Percentiles rank a stretch among this genome's conserved stretches.
phyloP scores from a whole-genome alignment of 1,140 invertebrate species.

The Solen grandis region DNA sequence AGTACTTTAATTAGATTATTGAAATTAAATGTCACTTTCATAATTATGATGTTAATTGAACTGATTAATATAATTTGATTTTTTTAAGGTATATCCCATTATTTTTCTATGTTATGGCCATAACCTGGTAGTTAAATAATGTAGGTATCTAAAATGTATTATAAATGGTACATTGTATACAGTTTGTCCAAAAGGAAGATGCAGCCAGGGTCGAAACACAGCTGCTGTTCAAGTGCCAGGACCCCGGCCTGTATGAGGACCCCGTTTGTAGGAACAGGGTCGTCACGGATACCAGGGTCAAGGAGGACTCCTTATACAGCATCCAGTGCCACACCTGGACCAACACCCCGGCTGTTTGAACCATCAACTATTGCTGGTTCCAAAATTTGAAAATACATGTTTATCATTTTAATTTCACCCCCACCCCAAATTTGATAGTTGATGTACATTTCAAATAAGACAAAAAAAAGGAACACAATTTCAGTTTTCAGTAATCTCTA shows the following conservation, averaged over 20 bases:
- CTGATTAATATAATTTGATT: neutral
- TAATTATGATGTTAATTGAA: neutral
- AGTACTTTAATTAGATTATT: too few relatives aligned
- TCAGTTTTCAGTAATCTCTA: neutral
- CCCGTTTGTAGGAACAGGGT: constrained; percentile 26
- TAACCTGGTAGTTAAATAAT: constrained; percentile 1
- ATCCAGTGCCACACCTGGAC: constrained; percentile 25
- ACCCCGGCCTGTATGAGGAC: constrained; percentile 15
- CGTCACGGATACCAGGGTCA: too few relatives aligned
- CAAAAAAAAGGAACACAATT: neutral
- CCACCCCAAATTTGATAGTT: neutral
- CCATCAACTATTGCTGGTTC: constrained; percentile 56
- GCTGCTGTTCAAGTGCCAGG: neutral
- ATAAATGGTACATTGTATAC: neutral
- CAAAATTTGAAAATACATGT: neutral
- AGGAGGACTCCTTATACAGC: constrained; percentile 40
- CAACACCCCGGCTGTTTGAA: constrained; percentile 52
- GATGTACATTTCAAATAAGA: neutral
- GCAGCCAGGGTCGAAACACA: too few relatives aligned
- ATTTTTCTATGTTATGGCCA: neutral
- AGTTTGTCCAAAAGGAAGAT: neutral
- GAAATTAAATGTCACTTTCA: too few relatives aligned
- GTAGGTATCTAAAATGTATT: neutral
- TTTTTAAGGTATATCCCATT: neutral
- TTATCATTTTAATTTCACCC: neutral